phyloP scores from a whole-genome alignment of 1,140 invertebrate species.

The Spodoptera frugiperda region DNA sequence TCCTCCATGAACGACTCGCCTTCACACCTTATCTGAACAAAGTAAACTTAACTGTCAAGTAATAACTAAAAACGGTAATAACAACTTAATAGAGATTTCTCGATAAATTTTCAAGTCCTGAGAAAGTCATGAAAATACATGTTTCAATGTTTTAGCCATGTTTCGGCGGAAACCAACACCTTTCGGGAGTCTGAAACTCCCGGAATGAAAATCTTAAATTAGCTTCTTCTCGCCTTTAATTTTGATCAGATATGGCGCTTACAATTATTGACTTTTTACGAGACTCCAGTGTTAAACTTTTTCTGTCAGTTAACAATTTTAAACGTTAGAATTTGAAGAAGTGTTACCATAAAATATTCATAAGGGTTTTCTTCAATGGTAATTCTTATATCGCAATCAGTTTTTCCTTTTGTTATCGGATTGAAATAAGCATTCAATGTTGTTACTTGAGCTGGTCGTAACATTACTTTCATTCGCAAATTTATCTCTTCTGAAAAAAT shows the following conservation, averaged over 20 bases:
- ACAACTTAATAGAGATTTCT: background rate
- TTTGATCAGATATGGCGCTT: too few relatives aligned
- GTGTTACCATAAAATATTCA: slow-evolving; percentile 72
- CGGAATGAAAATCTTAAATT: too few relatives aligned
- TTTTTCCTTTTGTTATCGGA: slow-evolving; percentile 71
- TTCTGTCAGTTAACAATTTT: too few relatives aligned
- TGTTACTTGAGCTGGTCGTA: slow-evolving; percentile 65
- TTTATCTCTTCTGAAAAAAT: slow-evolving; percentile 63
- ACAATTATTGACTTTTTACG: too few relatives aligned
- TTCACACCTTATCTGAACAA: slow-evolving; percentile 76
- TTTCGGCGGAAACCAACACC: too few relatives aligned
- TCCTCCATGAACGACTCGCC: slow-evolving; percentile 81
- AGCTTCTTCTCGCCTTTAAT: too few relatives aligned
- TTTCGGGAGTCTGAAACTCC: too few relatives aligned
- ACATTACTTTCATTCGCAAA: slow-evolving; percentile 58
- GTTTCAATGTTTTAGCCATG: background rate
- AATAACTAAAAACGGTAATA: background rate
- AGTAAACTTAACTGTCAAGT: too few relatives aligned
- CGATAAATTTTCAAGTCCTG: background rate
- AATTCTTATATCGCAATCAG: slow-evolving; percentile 71
- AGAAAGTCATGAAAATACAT: background rate
- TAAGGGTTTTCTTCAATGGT: slow-evolving; percentile 77
- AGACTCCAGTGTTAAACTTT: too few relatives aligned
- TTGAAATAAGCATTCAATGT: slow-evolving; percentile 69
- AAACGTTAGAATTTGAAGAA: too few relatives aligned